phyloP scores from a whole-genome alignment of 2,888 invertebrate genomes.

The Carabus problematicus region DNA sequence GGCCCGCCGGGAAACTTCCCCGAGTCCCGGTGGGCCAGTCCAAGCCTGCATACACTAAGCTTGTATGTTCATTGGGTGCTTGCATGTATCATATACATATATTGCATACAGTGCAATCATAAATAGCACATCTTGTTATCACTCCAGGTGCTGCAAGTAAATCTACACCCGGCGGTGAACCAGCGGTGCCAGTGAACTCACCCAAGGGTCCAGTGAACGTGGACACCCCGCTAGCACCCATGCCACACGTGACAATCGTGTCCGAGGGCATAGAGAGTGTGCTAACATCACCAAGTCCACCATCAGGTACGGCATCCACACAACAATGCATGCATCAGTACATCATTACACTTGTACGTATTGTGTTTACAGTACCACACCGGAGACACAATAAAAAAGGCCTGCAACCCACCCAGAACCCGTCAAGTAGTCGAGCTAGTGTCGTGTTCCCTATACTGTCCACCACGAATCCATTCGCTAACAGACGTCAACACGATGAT shows the following conservation, averaged over 20 bases:
- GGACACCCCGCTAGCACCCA: constrained; percentile 44
- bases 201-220: constrained; percentile 44
- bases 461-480: constrained; percentile 65
- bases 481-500: constrained; percentile 64
- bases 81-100: too few relatives aligned
- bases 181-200: constrained; percentile 43
- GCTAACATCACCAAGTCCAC: constrained; percentile 66
- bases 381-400: constrained; percentile 60
- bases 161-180: constrained; percentile 16
- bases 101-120: too few relatives aligned
- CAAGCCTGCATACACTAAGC: too few relatives aligned
- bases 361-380: constrained; percentile 52
- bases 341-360: neutral
- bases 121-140: too few relatives aligned
- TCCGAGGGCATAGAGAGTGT: constrained; percentile 58
- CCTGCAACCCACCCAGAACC: constrained; percentile 57
- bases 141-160: constrained; percentile 5
- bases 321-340: too few relatives aligned
- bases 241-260: constrained; percentile 55
- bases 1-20: too few relatives aligned
- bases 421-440: constrained; percentile 77
- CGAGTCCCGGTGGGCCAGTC: too few relatives aligned
- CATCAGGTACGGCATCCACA: constrained; percentile 52
- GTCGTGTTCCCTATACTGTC: constrained; percentile 76
- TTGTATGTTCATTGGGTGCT: too few relatives aligned